Percentiles rank a stretch among this genome's conserved stretches.
These are phyloP conservation scores for Oreochromis aureus DNA, from an alignment of 2,113 vertebrate genomes.

Conservation along the genomic window DNA sequence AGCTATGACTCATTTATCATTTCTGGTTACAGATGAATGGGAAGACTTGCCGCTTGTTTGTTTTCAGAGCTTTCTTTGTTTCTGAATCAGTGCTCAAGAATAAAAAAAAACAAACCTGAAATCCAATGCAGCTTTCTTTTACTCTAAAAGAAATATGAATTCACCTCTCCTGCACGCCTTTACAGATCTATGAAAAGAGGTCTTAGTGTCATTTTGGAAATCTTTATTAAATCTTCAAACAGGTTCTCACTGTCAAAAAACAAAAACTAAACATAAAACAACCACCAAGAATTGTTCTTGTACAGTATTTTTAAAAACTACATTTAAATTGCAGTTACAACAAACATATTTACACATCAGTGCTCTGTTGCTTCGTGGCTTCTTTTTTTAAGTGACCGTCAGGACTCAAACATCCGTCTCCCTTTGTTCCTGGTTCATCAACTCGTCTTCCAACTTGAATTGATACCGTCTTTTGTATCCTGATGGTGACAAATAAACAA, in stretches of 20 bases:
- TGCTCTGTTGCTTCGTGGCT: not conserved
- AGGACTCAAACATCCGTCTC: conserved; percentile 31
- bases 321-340: not conserved
- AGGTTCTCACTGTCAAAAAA: not conserved
- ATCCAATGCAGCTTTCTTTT: accelerated
- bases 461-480: not conserved
- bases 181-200: not conserved
- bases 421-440: not conserved
- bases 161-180: not conserved
- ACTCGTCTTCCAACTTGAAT: not conserved
- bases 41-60: not conserved
- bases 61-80: not conserved
- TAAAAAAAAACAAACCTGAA: not conserved
- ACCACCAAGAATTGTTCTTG: not conserved
- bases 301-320: not conserved
- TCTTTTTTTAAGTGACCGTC: not conserved
- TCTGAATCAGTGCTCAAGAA: not conserved
- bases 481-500: not conserved
- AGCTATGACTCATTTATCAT: not conserved
- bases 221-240: conserved; percentile 5
- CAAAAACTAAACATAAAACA: not conserved
- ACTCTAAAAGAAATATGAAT: not conserved
- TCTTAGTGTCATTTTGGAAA: accelerated
- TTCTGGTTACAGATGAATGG: not conserved
- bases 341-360: not conserved